Evolutionary conservation across 1,140 invertebrate genomes (phyloP).

Genomic region (Hycleus phaleratus): DNA sequence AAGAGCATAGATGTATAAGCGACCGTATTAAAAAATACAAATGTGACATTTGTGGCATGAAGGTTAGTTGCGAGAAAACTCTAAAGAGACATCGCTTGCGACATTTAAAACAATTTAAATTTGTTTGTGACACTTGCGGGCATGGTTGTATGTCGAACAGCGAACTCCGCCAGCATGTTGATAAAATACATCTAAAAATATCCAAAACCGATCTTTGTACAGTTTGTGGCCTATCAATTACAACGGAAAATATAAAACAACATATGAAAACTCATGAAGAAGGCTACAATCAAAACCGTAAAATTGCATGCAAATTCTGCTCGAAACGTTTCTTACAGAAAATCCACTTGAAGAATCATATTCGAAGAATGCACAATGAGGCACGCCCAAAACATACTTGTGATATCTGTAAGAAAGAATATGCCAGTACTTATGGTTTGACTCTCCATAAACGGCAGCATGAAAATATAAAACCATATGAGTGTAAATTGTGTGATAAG

Average conservation of each 20-base stretch:
- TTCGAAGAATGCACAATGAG: constrained; percentile 41
- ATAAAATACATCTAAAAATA: constrained; percentile 20
- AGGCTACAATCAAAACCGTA: constrained; percentile 28
- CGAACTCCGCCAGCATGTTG: constrained; percentile 30
- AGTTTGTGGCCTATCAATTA: constrained; percentile 28
- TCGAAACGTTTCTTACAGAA: constrained; percentile 38
- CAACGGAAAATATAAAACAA: constrained; percentile 20
- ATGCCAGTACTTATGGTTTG: constrained; percentile 28
- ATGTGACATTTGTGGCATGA: constrained; percentile 43
- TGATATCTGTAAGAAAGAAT: constrained; percentile 43
- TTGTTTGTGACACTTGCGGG: constrained; percentile 27
- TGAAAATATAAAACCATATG: neutral
- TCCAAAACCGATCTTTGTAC: constrained; percentile 20
- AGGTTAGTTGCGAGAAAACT: constrained; percentile 60
- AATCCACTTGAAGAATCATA: constrained; percentile 14
- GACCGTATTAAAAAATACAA: constrained; percentile 29
- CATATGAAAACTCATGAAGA: constrained; percentile 27
- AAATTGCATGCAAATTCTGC: constrained; percentile 44
- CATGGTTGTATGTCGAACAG: constrained; percentile 33
- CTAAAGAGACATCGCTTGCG: constrained; percentile 56
- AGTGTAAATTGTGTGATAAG: neutral
- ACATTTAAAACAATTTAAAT: constrained; percentile 46
- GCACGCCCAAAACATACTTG: constrained; percentile 50
- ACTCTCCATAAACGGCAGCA: constrained; percentile 26
- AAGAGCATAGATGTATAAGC: constrained; percentile 43